Evolutionary conservation across 2,888 invertebrate species (phyloP).

Genomic region (Tinea semifulvella): DNA sequence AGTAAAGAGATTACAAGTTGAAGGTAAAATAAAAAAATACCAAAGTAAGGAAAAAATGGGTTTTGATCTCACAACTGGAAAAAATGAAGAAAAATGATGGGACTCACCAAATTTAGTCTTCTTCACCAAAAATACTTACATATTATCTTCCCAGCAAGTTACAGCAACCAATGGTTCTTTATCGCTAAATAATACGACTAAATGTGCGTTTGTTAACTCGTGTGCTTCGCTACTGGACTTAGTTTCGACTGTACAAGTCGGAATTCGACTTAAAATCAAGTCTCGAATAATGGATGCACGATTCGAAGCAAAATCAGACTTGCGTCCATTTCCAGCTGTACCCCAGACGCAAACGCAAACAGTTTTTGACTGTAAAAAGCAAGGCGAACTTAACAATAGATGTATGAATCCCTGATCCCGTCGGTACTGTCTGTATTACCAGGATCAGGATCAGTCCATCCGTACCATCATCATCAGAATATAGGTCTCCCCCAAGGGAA

Average conservation of each 20-base stretch:
- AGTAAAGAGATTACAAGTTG: too few relatives aligned
- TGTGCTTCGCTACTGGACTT: constrained; percentile 71
- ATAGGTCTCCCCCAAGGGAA: too few relatives aligned
- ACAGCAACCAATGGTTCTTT: constrained; percentile 25
- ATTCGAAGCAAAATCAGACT: constrained; percentile 28
- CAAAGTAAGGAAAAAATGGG: too few relatives aligned
- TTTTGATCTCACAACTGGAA: too few relatives aligned
- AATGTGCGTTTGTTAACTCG: constrained; percentile 67
- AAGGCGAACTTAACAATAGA: too few relatives aligned
- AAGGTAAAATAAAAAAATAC: too few relatives aligned
- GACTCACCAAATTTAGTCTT: too few relatives aligned
- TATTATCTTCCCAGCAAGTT: constrained; percentile 28
- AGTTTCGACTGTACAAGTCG: constrained; percentile 68
- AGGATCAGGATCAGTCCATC: too few relatives aligned
- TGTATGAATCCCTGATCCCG: too few relatives aligned
- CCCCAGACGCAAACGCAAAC: constrained; percentile 42
- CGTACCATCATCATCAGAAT: too few relatives aligned
- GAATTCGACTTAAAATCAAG: constrained; percentile 77
- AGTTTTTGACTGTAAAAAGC: constrained; percentile 29
- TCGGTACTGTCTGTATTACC: too few relatives aligned
- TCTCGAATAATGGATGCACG: constrained; percentile 41
- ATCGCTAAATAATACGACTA: constrained; percentile 32
- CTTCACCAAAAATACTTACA: constrained; percentile 21
- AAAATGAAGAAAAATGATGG: too few relatives aligned
- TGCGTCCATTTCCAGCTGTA: constrained; percentile 31